Conservation (phyloP, 1,140 invertebrate genomes). For the Lepidurus packardi region DNA sequence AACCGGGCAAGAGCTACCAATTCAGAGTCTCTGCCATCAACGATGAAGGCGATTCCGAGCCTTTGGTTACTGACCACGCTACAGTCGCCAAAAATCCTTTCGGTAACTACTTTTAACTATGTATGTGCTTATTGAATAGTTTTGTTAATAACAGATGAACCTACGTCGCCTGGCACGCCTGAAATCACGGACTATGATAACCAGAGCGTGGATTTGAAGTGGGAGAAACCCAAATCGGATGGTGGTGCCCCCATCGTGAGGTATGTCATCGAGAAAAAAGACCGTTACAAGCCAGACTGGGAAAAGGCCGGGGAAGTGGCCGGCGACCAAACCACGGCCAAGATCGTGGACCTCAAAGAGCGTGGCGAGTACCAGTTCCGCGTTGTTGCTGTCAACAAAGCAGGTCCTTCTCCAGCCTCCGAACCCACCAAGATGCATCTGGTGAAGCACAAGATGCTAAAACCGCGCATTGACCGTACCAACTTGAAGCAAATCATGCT, state of each 20-base stretch:
- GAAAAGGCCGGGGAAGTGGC: constrained; percentile 71
- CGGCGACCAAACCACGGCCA: constrained; percentile 66
- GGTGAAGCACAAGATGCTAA: constrained; percentile 82
- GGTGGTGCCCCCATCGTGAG: constrained; percentile 93
- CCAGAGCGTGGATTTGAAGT: constrained; percentile 87
- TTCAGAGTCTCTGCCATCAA: constrained; percentile 94
- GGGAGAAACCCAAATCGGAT: constrained; percentile 83
- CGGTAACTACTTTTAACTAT: constrained; percentile 50
- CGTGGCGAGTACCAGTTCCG: constrained; percentile 92
- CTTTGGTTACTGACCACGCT: constrained; percentile 72
- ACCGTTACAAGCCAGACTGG: constrained; percentile 72
- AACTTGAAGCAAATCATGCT: constrained; percentile 86
- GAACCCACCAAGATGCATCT: constrained; percentile 87
- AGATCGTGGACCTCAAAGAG: constrained; percentile 81
- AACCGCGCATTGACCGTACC: constrained; percentile 92
- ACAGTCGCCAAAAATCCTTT: constrained; percentile 94
- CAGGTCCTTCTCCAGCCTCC: constrained; percentile 85
- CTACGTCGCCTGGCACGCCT: constrained; percentile 80
- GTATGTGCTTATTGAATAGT: constrained; percentile 28
- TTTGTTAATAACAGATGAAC: constrained; percentile 56
- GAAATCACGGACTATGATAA: constrained; percentile 89
- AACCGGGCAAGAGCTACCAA: constrained; percentile 87
- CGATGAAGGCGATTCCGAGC: constrained; percentile 92
- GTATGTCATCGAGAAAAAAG: constrained; percentile 97
- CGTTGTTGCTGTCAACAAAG: constrained; percentile 92